These are phyloP conservation scores for Sebastes taczanowskii DNA, from an alignment of 2,797 vertebrate genomes.

Conservation along the genomic window DNA sequence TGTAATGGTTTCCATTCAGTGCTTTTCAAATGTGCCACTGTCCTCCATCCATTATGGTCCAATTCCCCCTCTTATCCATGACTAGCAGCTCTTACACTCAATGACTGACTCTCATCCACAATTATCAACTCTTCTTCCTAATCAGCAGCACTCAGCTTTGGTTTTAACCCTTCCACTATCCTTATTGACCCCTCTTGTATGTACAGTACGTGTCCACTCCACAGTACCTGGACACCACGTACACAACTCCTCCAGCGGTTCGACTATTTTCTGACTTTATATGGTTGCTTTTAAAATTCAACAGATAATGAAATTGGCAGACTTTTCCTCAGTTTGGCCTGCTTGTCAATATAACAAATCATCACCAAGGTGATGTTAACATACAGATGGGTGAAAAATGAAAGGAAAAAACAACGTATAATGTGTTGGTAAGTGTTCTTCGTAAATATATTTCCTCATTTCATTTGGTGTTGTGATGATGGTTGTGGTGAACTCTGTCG, in stretches of 20 bases:
- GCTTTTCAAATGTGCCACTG: constrained; percentile 42
- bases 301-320: background rate
- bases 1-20: constrained; percentile 30
- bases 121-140: constrained; percentile 69
- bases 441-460: background rate
- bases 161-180: constrained; percentile 50
- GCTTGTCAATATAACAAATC: background rate
- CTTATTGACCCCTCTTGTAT: constrained; percentile 54
- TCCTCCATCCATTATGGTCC: constrained; percentile 45
- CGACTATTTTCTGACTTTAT: background rate
- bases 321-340: background rate
- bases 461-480: background rate
- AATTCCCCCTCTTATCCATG: constrained; percentile 50
- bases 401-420: background rate
- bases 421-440: background rate
- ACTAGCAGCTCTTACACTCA: constrained; percentile 56
- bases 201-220: constrained; percentile 30
- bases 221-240: constrained; percentile 21
- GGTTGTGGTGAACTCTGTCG: background rate
- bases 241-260: background rate
- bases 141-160: constrained; percentile 65
- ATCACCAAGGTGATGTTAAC: background rate
- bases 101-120: constrained; percentile 57
- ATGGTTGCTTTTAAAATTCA: constrained; percentile 10
- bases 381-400: background rate